A percentile compares a stretch with the other conserved stretches of the same genome.
phyloP scores from a whole-genome alignment of 2,797 vertebrate species.

The Aerospiza tachiro region DNA sequence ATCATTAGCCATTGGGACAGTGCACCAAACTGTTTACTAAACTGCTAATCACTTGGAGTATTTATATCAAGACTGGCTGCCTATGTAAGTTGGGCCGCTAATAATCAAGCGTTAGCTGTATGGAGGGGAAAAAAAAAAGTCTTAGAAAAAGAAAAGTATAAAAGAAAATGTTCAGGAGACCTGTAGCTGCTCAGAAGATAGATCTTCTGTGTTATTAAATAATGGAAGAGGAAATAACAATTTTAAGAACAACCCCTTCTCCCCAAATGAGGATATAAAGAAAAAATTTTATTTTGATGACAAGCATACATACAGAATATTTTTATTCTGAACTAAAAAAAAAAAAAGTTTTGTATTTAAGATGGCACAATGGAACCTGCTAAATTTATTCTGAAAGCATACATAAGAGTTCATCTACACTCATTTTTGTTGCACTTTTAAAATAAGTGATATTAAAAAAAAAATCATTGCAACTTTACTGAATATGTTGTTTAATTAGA shows the following conservation, averaged over 20 bases:
- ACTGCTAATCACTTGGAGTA: neutral
- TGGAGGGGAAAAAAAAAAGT: neutral
- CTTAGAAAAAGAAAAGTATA: neutral
- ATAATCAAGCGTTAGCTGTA: neutral
- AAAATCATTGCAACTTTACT: neutral
- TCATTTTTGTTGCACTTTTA: neutral
- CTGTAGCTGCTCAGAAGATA: neutral
- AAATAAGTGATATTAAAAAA: neutral
- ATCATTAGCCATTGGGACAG: neutral
- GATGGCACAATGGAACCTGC: neutral
- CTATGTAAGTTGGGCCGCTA: neutral
- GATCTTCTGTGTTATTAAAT: neutral
- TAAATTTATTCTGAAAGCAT: neutral
- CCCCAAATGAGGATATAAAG: neutral
- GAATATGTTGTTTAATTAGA: neutral
- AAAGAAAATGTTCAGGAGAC: neutral
- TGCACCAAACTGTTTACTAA: neutral
- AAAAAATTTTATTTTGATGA: neutral
- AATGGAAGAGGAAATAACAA: neutral
- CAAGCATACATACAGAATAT: neutral
- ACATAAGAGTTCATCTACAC: neutral
- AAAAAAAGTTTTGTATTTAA: neutral
- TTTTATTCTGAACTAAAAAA: neutral
- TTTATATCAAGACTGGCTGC: neutral
- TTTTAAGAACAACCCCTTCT: neutral